Percentiles rank a stretch among this genome's conserved stretches.
These are phyloP conservation scores for Bellardia bayeri DNA, from an alignment of 2,888 invertebrate genomes.

Conservation along the genomic window DNA sequence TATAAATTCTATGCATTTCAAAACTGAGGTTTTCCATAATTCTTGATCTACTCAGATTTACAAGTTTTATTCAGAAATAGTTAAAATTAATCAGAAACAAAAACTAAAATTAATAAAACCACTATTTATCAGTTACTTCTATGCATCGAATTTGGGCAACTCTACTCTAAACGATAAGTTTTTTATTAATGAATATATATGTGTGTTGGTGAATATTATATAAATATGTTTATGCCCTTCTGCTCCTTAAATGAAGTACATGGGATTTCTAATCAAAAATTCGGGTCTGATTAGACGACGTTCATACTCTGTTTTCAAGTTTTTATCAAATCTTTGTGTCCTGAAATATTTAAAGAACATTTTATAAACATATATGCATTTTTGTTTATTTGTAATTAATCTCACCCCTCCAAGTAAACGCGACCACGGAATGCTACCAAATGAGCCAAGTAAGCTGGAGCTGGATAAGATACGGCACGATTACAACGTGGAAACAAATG, in stretches of 20 bases:
- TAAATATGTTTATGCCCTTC: background rate
- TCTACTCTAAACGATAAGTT: too few relatives aligned
- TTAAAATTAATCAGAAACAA: too few relatives aligned
- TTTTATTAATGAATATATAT: background rate
- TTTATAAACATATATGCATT: background rate
- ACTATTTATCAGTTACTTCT: too few relatives aligned
- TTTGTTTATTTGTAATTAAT: background rate
- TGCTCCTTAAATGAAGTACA: conserved; percentile 88
- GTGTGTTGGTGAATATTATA: background rate
- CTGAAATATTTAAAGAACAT: conserved; percentile 30
- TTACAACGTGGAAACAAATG: conserved; percentile 94
- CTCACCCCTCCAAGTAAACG: conserved; percentile 82
- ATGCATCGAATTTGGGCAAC: too few relatives aligned
- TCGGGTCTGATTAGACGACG: conserved; percentile 85
- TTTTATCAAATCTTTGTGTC: conserved; percentile 72
- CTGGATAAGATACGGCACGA: conserved; percentile 93
- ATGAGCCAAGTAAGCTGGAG: conserved; percentile 95
- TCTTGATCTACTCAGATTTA: too few relatives aligned
- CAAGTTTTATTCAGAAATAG: too few relatives aligned
- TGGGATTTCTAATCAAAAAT: conserved; percentile 86
- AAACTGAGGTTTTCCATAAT: too few relatives aligned
- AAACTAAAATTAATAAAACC: too few relatives aligned
- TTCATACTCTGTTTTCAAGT: conserved; percentile 85
- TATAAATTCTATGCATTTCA: too few relatives aligned
- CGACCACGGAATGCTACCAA: conserved; percentile 91